Conservation (phyloP, 2,888 invertebrate genomes). For the Parnassius glacialis region DNA sequence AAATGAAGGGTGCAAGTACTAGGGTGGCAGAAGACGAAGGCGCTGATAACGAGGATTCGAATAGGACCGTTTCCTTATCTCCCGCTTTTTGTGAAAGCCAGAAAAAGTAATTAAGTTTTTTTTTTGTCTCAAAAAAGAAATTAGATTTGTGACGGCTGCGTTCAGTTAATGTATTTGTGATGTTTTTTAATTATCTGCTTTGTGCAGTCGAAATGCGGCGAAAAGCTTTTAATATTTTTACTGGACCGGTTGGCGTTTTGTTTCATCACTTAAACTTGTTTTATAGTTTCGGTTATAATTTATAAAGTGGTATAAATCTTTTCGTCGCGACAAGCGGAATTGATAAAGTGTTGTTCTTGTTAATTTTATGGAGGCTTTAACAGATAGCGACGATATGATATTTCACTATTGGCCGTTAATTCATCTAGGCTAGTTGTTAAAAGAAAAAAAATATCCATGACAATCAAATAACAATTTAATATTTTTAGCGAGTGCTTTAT, state of each 20-base stretch:
- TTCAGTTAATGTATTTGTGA: slow-evolving; percentile 66
- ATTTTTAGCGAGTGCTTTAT: no score
- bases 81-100: slow-evolving; percentile 62
- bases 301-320: slow-evolving; percentile 21
- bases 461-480: no score
- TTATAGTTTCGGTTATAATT: slow-evolving; percentile 21
- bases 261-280: slow-evolving; percentile 17
- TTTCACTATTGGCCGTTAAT: slow-evolving; percentile 21
- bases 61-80: slow-evolving; percentile 65
- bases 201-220: slow-evolving; percentile 35
- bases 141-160: slow-evolving; percentile 59
- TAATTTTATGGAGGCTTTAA: slow-evolving; percentile 24
- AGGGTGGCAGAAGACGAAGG: slow-evolving; percentile 48
- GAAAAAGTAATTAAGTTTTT: slow-evolving; percentile 75
- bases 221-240: slow-evolving; percentile 24
- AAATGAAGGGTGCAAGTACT: slow-evolving; percentile 65
- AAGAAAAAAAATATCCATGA: neutral
- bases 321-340: slow-evolving; percentile 11
- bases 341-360: slow-evolving; percentile 9
- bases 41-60: slow-evolving; percentile 71
- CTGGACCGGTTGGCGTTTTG: slow-evolving; percentile 16
- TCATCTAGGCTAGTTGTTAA: neutral
- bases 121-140: slow-evolving; percentile 68
- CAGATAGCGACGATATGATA: slow-evolving; percentile 13
- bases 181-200: slow-evolving; percentile 62